Percentiles rank a stretch among this genome's conserved stretches.
These are phyloP conservation scores for Serranochromis macrocephalus DNA, from an alignment of 2,113 vertebrate species.

Conservation along the genomic window DNA sequence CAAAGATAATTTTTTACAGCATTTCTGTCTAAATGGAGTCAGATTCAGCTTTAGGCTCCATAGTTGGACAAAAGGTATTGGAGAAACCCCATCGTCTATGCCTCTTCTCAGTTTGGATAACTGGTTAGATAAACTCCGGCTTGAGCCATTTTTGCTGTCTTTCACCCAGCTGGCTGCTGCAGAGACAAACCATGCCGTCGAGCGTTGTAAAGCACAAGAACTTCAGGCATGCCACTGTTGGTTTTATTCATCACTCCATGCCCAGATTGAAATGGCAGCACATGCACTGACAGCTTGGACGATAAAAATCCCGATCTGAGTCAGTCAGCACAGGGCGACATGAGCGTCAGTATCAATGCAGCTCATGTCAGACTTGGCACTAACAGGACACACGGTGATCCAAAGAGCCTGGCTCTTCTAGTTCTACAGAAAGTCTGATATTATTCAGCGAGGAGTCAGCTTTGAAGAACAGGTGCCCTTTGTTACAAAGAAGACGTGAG, in stretches of 20 bases:
- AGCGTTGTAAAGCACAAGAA: slow-evolving; percentile 18
- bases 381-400: not conserved
- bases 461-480: not conserved
- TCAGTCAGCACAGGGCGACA: slow-evolving; percentile 15
- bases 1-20: not conserved
- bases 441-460: not conserved
- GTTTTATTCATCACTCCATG: slow-evolving; percentile 14
- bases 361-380: slow-evolving; percentile 30
- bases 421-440: slow-evolving; percentile 24
- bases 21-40: not conserved
- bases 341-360: slow-evolving; percentile 7
- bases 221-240: slow-evolving; percentile 49
- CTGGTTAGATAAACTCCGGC: slow-evolving; percentile 10
- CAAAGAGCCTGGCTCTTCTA: slow-evolving; percentile 21
- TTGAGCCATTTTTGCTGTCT: not conserved
- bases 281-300: slow-evolving; percentile 21
- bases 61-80: not conserved
- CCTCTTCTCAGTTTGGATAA: not conserved
- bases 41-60: not conserved
- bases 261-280: not conserved
- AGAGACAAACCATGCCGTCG: slow-evolving; percentile 18
- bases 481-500: not conserved
- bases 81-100: slow-evolving; percentile 5
- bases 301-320: slow-evolving; percentile 18
- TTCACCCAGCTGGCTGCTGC: slow-evolving; percentile 21